Percentiles rank a stretch among this genome's conserved stretches.
phyloP scores from a whole-genome alignment of 2,888 invertebrate genomes.

The Philonicus albiceps region DNA sequence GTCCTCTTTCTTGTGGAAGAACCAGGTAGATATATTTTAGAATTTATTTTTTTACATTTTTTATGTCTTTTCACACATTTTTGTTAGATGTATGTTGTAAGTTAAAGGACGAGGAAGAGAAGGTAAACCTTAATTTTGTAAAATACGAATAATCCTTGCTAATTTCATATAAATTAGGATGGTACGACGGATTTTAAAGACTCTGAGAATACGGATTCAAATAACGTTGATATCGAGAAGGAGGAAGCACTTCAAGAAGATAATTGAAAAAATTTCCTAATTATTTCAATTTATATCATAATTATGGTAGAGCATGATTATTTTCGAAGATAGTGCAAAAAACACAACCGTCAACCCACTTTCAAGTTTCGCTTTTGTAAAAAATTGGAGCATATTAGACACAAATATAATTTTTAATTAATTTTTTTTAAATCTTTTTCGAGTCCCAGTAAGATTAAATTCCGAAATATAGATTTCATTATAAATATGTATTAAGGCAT shows the following conservation, averaged over 20 bases:
- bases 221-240: not conserved
- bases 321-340: not conserved
- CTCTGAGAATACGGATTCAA: not conserved
- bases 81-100: not conserved
- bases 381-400: not conserved
- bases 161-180: not conserved
- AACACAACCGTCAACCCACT: not conserved
- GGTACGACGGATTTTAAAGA: not conserved
- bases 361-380: not conserved
- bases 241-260: not conserved
- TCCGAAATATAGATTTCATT: not conserved
- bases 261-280: not conserved
- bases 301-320: not conserved
- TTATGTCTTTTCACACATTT: not conserved
- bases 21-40: slow-evolving; percentile 4
- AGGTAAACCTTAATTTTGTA: not conserved
- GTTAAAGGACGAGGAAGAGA: not conserved
- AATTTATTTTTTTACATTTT: not conserved
- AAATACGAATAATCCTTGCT: not conserved
- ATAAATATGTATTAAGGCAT: not conserved
- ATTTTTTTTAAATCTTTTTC: not conserved
- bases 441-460: not conserved
- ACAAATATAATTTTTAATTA: slow-evolving; percentile 9
- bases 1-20: slow-evolving; percentile 3
- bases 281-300: not conserved